phyloP scores from a whole-genome alignment of 1,140 invertebrate species.

The Formica exsecta region DNA sequence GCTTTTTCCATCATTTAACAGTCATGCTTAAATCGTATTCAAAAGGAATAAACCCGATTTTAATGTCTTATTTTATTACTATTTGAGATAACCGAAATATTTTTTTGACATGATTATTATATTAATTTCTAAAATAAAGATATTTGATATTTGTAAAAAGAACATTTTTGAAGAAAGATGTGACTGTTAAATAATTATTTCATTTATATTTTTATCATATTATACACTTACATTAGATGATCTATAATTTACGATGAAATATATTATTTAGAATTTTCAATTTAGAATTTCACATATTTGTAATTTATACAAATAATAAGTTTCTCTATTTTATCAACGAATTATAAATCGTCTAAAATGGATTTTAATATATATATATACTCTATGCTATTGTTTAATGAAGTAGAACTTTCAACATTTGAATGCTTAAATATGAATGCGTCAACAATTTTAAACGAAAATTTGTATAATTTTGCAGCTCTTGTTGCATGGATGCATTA shows the following conservation, averaged over 20 bases:
- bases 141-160: not conserved
- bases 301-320: too few relatives aligned
- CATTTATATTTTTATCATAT: not conserved
- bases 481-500: constrained; percentile 2
- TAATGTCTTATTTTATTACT: not conserved
- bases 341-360: too few relatives aligned
- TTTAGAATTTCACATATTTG: too few relatives aligned
- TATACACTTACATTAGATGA: too few relatives aligned
- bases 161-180: not conserved
- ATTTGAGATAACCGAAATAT: not conserved
- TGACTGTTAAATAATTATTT: not conserved
- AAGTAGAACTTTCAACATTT: not conserved
- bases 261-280: too few relatives aligned
- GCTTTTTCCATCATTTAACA: not conserved
- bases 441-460: constrained; percentile 2
- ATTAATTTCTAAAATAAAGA: not conserved
- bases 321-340: too few relatives aligned
- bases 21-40: not conserved
- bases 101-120: not conserved
- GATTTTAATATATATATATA: too few relatives aligned
- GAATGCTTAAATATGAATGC: not conserved
- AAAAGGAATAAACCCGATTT: not conserved
- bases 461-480: constrained; percentile 8
- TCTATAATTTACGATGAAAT: too few relatives aligned
- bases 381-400: not conserved